These are phyloP conservation scores for Psittacara wagleri DNA, from an alignment of 2,113 vertebrate species.

Conservation along the genomic window DNA sequence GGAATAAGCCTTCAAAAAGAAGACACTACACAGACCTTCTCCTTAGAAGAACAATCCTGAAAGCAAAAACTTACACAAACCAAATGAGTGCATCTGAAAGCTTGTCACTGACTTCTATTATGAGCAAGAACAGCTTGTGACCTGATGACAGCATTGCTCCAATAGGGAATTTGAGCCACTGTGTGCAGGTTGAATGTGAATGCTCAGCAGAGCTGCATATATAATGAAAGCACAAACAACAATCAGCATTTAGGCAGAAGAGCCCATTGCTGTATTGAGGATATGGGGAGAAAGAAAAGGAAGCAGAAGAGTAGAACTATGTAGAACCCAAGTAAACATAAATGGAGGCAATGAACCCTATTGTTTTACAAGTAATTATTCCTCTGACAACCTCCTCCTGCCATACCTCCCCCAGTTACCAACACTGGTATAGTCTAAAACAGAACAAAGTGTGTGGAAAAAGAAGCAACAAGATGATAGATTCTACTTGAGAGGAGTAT, in stretches of 20 bases:
- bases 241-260: neutral
- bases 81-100: neutral
- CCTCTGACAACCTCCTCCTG: neutral
- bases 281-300: neutral
- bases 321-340: neutral
- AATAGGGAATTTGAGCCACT: neutral
- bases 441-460: neutral
- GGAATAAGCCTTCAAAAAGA: neutral
- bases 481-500: neutral
- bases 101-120: neutral
- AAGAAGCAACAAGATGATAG: neutral
- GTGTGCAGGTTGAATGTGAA: neutral
- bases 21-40: neutral
- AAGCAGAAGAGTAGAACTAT: neutral
- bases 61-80: neutral
- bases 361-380: neutral
- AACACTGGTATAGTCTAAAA: neutral
- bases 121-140: conserved; percentile 1
- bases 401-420: neutral
- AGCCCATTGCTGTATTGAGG: neutral
- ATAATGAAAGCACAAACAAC: neutral
- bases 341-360: neutral
- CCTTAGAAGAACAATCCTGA: neutral
- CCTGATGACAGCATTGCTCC: neutral
- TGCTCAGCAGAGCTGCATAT: neutral